Percentiles rank a stretch among this genome's conserved stretches.
Conservation (phyloP, 1,140 invertebrate genomes). For the Ectropis grisescens region DNA sequence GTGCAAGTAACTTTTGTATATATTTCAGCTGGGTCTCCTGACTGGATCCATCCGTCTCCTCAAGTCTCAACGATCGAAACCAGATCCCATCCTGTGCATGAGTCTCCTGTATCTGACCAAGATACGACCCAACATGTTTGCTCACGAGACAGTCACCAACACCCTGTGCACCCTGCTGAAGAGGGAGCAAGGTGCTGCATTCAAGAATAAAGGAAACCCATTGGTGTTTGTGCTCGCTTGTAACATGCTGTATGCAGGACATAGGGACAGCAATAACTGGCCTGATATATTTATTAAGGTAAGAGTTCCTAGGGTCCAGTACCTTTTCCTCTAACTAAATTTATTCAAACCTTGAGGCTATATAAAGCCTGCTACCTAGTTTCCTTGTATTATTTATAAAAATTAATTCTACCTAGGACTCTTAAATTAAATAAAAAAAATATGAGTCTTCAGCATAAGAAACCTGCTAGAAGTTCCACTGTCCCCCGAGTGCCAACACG, state of each 20-base stretch:
- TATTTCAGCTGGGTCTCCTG: conserved; percentile 50
- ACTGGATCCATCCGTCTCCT: conserved; percentile 77
- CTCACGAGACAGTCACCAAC: conserved; percentile 83
- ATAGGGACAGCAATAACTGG: conserved; percentile 83
- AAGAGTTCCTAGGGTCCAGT: too few relatives aligned
- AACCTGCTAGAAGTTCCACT: too few relatives aligned
- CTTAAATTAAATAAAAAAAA: too few relatives aligned
- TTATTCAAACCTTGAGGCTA: too few relatives aligned
- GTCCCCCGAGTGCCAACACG: too few relatives aligned
- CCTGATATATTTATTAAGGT: conserved; percentile 84
- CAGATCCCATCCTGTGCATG: conserved; percentile 83
- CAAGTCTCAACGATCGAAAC: conserved; percentile 80
- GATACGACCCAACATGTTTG: conserved; percentile 82
- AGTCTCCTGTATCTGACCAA: conserved; percentile 87
- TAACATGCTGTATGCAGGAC: conserved; percentile 87
- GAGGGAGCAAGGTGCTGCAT: conserved; percentile 80
- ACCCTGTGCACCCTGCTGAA: conserved; percentile 88
- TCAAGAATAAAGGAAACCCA: conserved; percentile 84
- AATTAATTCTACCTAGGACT: too few relatives aligned
- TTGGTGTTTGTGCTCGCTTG: conserved; percentile 87
- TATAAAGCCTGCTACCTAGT: too few relatives aligned
- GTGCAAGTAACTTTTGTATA: conserved; percentile 4
- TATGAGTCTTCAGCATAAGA: too few relatives aligned
- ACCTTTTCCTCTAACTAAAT: too few relatives aligned
- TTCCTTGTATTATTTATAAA: too few relatives aligned